Percentiles rank a stretch among this genome's conserved stretches.
Conservation (phyloP, 2,888 invertebrate genomes). For the Carpatolechia fugitivella region DNA sequence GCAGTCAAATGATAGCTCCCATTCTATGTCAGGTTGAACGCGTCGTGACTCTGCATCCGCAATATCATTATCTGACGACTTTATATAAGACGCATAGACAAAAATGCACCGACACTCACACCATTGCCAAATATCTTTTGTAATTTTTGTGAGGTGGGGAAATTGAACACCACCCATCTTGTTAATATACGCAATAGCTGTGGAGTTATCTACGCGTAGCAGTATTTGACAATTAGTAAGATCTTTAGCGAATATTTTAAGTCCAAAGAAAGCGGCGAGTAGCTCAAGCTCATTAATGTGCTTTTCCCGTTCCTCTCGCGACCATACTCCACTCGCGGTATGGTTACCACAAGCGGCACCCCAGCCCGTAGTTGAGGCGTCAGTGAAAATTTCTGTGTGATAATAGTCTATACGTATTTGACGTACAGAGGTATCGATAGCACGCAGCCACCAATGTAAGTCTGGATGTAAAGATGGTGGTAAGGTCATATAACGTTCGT, state of each 20-base stretch:
- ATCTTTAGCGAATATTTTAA: conserved; percentile 16
- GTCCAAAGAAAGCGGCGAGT: conserved; percentile 18
- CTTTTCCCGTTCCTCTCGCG: conserved; percentile 4
- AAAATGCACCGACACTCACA: too few species aligned
- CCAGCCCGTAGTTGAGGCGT: conserved; percentile 25
- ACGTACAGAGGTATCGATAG: background rate
- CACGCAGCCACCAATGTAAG: background rate
- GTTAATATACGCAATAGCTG: conserved; percentile 20
- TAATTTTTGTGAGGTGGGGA: too few species aligned
- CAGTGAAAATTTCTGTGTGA: conserved; percentile 21
- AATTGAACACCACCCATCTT: too few species aligned
- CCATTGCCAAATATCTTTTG: too few species aligned
- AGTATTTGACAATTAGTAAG: too few species aligned
- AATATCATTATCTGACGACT: background rate
- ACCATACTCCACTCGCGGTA: conserved; percentile 21
- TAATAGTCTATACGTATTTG: background rate
- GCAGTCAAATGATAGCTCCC: too few species aligned
- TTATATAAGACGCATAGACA: background rate
- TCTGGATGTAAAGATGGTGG: background rate
- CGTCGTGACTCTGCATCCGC: background rate
- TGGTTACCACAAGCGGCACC: conserved; percentile 16
- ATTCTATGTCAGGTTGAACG: conserved; percentile 2
- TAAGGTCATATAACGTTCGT: background rate
- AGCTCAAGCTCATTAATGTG: conserved; percentile 23
- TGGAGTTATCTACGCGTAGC: conserved; percentile 25